Conservation (phyloP, 2,797 vertebrate species). For the Pseudotriccus pelzelni region DNA sequence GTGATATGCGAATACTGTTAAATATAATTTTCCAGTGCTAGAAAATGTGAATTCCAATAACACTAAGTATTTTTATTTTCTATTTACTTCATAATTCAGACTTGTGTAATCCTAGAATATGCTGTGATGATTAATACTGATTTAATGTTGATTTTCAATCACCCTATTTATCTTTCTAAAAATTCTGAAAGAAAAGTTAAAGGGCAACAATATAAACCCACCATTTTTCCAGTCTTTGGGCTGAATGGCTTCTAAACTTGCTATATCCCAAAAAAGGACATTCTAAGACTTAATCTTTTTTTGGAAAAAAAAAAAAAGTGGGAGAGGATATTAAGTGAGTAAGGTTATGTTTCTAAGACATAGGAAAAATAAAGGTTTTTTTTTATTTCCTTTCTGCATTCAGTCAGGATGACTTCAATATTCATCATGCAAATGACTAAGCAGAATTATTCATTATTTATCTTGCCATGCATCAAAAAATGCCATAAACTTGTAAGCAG, state of each 20-base stretch:
- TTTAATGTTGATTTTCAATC: background rate
- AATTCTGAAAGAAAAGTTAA: background rate
- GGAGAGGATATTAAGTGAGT: background rate
- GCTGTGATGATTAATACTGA: background rate
- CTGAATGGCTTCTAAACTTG: background rate
- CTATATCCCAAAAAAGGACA: background rate
- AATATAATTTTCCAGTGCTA: background rate
- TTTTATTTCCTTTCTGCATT: background rate
- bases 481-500: background rate
- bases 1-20: background rate
- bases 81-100: background rate
- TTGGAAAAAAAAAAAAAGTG: background rate
- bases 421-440: conserved; percentile 5
- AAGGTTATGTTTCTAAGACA: background rate
- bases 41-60: background rate
- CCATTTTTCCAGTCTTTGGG: background rate
- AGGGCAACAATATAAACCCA: background rate
- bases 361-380: background rate
- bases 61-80: background rate
- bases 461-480: background rate
- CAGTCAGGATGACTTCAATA: background rate
- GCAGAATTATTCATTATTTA: background rate
- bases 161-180: background rate
- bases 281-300: background rate
- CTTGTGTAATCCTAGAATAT: background rate